Percentiles rank a stretch among this genome's conserved stretches.
Evolutionary conservation across 2,113 vertebrate species (phyloP).

Genomic region (Solea senegalensis): DNA sequence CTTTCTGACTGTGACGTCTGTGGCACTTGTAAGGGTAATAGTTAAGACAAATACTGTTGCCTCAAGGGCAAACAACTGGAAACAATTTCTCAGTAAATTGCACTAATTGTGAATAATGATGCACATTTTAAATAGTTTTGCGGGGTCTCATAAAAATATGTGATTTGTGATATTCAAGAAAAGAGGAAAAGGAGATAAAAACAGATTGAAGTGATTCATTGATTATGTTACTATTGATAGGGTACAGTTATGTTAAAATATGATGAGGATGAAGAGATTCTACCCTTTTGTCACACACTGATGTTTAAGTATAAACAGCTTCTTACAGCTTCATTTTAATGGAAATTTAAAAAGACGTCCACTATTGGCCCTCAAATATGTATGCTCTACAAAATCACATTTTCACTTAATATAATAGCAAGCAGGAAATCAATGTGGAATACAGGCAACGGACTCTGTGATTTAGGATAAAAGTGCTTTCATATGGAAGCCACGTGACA

Average conservation of each 20-base stretch:
- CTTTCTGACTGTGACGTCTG: not conserved
- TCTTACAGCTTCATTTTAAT: conserved; percentile 9
- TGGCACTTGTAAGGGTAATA: not conserved
- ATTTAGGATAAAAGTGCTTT: conserved; percentile 53
- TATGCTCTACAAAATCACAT: conserved; percentile 20
- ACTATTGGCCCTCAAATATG: not conserved
- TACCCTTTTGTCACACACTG: not conserved
- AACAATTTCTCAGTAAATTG: conserved; percentile 51
- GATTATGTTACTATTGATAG: not conserved
- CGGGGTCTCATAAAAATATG: conserved; percentile 7
- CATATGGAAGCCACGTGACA: conserved; percentile 49
- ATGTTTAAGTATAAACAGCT: not conserved
- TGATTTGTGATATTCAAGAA: not conserved
- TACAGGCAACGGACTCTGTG: conserved; percentile 41
- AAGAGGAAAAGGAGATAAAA: not conserved
- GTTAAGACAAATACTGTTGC: conserved; percentile 9
- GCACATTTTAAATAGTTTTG: conserved; percentile 19
- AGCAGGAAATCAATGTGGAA: conserved; percentile 63
- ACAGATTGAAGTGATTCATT: not conserved
- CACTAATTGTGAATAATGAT: conserved; percentile 29
- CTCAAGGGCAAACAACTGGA: conserved; percentile 34
- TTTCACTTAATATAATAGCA: not conserved
- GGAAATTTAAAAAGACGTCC: not conserved
- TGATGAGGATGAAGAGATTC: not conserved
- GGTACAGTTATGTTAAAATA: too few species aligned